Evolutionary conservation across 2,797 vertebrate species (phyloP), one percentile per base, ranked within the genome.

Genomic region (Enteromius thamalakanensis): DNA sequence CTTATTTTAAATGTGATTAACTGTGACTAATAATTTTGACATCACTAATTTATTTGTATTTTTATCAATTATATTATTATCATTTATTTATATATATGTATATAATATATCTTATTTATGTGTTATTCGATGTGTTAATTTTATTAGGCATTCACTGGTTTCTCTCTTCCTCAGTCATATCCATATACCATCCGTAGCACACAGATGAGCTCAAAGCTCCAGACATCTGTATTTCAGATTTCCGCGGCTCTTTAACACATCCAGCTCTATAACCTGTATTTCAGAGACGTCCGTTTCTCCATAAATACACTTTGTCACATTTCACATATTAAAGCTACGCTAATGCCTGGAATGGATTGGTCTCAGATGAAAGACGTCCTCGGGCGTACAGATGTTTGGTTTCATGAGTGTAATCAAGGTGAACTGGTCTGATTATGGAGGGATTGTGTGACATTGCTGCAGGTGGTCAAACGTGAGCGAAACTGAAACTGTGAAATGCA

Each of bases 401-500:
- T 92, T 92, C 92, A 88, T 90, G 84, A 81, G 90, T 86, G 87
- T 86, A 88, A 91, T 90, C 87, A 90, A 92, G 91, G 91, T 92
- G 92, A 92, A 87, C 89, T 88, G 84, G 90, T 89, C 87, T 91
- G n/a, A 88, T 88, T 80, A 89, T 88, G 90, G 87, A 87, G 91
- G 90, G 92, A 93, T 93, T 89, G 90, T 90, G 89, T 93, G 91
- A 92, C 92, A 91, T 87, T 78, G 89, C 90, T 91, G 86, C 89
- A 90, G 91, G 92, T 89, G 84, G 14, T 87, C 69, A 90, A 91
- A 90, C 77, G 85, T 87, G 90, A 87, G 86, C 82, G 86, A 84
- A 90, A 26, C 26, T 86, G 90, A 91, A 92, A 93, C 92, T 93
- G 92, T 93, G 93, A 94, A 94, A 94, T 91, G 90, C 90, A 91